Evolutionary conservation across 2,888 invertebrate species (phyloP).

Genomic region (Tipula vernalis): DNA sequence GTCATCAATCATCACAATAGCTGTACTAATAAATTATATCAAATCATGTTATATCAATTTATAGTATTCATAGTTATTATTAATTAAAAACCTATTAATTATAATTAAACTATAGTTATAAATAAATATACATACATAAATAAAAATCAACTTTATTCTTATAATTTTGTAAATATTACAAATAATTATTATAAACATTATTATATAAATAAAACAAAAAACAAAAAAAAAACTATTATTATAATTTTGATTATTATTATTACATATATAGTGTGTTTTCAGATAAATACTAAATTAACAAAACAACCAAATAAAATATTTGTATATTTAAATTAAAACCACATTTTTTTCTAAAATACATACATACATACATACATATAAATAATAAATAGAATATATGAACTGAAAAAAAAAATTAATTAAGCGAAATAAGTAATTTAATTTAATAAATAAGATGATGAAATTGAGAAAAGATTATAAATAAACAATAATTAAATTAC

Average conservation of each 20-base stretch:
- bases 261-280: conserved; percentile 4
- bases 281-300: not conserved
- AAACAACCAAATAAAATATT: not conserved
- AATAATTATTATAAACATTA: not conserved
- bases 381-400: not conserved
- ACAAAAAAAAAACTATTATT: not conserved
- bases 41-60: conserved; percentile 10
- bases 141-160: not conserved
- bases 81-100: not conserved
- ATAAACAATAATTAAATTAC: not conserved
- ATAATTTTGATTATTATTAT: not conserved
- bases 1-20: not conserved
- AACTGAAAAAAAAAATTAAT: not conserved
- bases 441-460: not conserved
- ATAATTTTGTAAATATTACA: not conserved
- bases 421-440: not conserved
- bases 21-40: conserved; percentile 7
- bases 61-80: conserved; percentile 8
- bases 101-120: not conserved
- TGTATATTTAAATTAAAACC: not conserved
- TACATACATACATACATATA: not conserved
- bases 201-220: not conserved
- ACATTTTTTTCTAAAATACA: not conserved
- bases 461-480: not conserved
- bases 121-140: not conserved